Evolutionary conservation across 2,888 invertebrate genomes (phyloP), one percentile per base, ranked within the genome.

Genomic region (Zootermopsis nevadensis): DNA sequence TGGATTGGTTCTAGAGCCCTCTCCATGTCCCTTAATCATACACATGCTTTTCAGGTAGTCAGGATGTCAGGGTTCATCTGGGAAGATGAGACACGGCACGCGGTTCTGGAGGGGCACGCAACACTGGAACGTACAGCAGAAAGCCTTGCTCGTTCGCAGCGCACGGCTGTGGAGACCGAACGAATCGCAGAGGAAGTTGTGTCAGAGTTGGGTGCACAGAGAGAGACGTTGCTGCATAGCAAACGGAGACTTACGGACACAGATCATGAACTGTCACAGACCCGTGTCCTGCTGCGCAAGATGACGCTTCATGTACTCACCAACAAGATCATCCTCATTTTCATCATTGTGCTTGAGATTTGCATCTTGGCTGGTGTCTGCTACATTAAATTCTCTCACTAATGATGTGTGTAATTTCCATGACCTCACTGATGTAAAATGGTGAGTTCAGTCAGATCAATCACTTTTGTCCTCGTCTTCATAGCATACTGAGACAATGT

Each of bases 91-190:
- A 92, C 93, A 85, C 90, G 93, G 42, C 92, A 92, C 86, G 89
- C 92, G 10, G 90, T 93, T 15, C 85, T 92, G 4, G 92, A 92
- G 85, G 92, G 93, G 7, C 89, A 91, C 83, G 90, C 90, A 80
- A 90, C 91, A 24, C 87, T 94, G 76, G 92, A 93, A 86, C 89
- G 94, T 80, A 93, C 94, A 0, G 91, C 93, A 0, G 91, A 93
- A 84, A 94, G 94, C 86, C 90, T 95, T 19, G 92, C 92, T 0
- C 91, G 95, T 82, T 94, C 95, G 0, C 94, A 94, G 86, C 93
- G 93, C 87, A 92, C 95, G 76, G 95, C 96, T 0, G 91, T 94
- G 4, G 96, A 97, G 90, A 96, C 95, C 0, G 97, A 97, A 89
- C 92, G 93, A 87, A 92, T 96, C 85, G 96, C 96, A 10, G 93